These are phyloP conservation scores for Ciconia nigra DNA, from an alignment of 2,797 vertebrate species.

Conservation along the genomic window DNA sequence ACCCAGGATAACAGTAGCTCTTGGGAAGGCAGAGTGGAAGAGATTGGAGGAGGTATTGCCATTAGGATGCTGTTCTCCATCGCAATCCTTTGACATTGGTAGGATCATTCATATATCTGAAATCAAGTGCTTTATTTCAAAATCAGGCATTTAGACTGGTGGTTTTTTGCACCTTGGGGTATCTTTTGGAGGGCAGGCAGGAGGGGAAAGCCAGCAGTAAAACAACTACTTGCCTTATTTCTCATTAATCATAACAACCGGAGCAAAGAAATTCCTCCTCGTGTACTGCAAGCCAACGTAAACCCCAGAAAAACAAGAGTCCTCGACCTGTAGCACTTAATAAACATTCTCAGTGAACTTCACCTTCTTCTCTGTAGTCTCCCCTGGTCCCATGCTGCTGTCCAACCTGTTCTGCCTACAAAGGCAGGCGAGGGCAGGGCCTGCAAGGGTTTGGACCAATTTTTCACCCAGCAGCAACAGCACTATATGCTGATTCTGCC, in stretches of 20 bases:
- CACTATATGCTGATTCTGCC: neutral
- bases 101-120: neutral
- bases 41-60: neutral
- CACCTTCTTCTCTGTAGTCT: neutral
- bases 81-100: neutral
- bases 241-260: neutral
- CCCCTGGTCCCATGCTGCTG: neutral
- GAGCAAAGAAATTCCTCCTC: neutral
- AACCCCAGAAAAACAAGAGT: neutral
- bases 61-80: neutral
- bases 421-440: neutral
- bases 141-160: neutral
- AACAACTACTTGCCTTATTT: neutral
- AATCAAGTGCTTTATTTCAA: neutral
- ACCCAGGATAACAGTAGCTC: neutral
- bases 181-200: neutral
- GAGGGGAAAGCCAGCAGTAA: neutral
- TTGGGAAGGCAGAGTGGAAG: neutral
- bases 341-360: neutral
- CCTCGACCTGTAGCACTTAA: rapidly evolving
- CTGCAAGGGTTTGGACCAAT: neutral
- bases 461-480: neutral
- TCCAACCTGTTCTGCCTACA: neutral
- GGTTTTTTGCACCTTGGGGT: neutral
- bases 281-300: neutral